Evolutionary conservation across 1,140 invertebrate genomes (phyloP), one percentile per base, ranked within the genome.

Genomic region (Cydia amplana): DNA sequence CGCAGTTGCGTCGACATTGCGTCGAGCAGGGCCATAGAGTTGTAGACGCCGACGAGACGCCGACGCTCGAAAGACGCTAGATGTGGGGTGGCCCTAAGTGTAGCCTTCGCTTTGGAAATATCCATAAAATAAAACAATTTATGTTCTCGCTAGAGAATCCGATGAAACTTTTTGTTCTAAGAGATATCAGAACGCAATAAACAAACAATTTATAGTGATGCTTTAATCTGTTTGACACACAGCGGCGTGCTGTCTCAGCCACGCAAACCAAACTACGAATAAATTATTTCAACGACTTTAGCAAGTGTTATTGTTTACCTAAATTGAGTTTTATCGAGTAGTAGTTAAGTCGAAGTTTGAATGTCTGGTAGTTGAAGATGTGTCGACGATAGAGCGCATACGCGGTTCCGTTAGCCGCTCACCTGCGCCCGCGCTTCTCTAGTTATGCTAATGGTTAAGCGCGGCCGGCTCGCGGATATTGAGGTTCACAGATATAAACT

Each of bases 361-460:
- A 84, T 78, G 82, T 32, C 75, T 72, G 70, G 74, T 78, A 78
- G 76, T 83, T 79, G 79, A 78, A 86, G 86, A 90, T 90, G 85
- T 81, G 85, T 87, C 84, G 79, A 85, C 79, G 85, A 86, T 87
- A 83, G 82, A 18, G 77, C 82, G 79, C 75, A 79, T 78, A 77
- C 79, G 75, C 51, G 73, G 85, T 90, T 77, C 89, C 89, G 89
- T 91, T 91, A 91, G 77, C 75, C 87, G 87, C 81, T 92, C 90
- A 92, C 88, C 90, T 92, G 89, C 88, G 88, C 85, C 82, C 85
- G 89, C 87, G 85, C 88, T 86, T 92, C 88, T 90, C 86, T 90
- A 84, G 90, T 89, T 90, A 91, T 91, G 90, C 87, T 91, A 91
- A 91, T 90, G 82, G 83, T 74, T 84, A 80, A 87, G 81, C 81